Conservation (phyloP, 2,113 vertebrate genomes). For the Struthidea cinerea region DNA sequence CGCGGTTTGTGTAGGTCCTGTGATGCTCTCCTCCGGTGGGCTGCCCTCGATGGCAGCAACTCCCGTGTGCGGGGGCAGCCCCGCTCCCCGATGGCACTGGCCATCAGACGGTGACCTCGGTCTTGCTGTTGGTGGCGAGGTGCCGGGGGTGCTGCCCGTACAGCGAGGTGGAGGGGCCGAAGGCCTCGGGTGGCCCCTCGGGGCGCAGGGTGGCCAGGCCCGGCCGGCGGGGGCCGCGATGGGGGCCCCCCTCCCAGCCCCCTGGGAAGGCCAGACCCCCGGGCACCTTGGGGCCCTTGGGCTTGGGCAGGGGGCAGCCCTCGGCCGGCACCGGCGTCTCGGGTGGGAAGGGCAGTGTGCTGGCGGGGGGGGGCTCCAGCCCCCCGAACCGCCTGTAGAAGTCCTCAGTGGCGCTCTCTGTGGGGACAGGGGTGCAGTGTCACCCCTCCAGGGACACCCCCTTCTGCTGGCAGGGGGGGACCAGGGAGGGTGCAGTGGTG, state of each 20-base stretch:
- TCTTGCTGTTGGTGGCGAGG: conserved; percentile 93
- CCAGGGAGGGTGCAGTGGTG: too few species aligned
- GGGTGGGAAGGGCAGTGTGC: conserved; percentile 75
- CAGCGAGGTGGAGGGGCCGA: conserved; percentile 70
- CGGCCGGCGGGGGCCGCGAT: conserved; percentile 62
- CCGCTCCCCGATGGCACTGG: accelerated
- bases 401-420: conserved; percentile 79
- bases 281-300: conserved; percentile 77
- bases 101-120: conserved; percentile 91
- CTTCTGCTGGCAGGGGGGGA: not conserved
- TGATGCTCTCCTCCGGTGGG: accelerated
- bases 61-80: not conserved
- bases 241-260: conserved; percentile 75
- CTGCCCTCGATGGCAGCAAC: accelerated
- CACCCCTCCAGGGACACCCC: not conserved
- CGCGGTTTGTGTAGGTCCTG: accelerated
- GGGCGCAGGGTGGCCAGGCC: conserved; percentile 73
- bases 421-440: not conserved
- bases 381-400: conserved; percentile 84
- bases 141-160: conserved; percentile 70
- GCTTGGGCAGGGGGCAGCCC: conserved; percentile 74
- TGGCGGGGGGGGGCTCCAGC: conserved; percentile 65
- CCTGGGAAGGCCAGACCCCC: conserved; percentile 75
- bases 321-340: conserved; percentile 77
- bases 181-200: conserved; percentile 84